phyloP scores from a whole-genome alignment of 2,888 invertebrate genomes.

The Zaprionus obscuricornis region DNA sequence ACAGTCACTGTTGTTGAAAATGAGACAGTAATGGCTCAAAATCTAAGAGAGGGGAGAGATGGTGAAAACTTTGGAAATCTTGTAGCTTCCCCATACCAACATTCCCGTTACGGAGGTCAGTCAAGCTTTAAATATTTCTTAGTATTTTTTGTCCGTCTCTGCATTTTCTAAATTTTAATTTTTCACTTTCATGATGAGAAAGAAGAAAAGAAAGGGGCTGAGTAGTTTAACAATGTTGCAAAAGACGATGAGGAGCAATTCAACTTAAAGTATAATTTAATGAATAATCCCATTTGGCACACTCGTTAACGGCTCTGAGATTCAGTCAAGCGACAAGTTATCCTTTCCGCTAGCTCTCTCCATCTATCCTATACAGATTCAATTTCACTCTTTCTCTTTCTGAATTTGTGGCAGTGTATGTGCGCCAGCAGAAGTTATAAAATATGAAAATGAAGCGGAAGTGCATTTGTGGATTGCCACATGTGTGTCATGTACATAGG shows the following conservation, averaged over 20 bases:
- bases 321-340: constrained; percentile 44
- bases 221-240: constrained; percentile 65
- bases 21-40: constrained; percentile 73
- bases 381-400: constrained; percentile 1
- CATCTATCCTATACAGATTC: too few relatives aligned
- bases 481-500: constrained; percentile 64
- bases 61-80: constrained; percentile 13
- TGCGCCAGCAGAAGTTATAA: constrained; percentile 69
- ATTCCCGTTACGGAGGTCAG: constrained; percentile 31
- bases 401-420: constrained; percentile 11
- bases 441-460: constrained; percentile 81
- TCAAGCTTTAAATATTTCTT: constrained; percentile 34
- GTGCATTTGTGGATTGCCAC: constrained; percentile 79
- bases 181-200: neutral
- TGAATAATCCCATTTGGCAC: constrained; percentile 81
- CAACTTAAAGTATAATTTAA: constrained; percentile 81
- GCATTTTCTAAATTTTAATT: neutral
- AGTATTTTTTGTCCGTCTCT: neutral
- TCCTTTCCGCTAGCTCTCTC: neutral
- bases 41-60: constrained; percentile 59
- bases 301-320: constrained; percentile 47
- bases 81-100: constrained; percentile 11
- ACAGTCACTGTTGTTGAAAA: constrained; percentile 72
- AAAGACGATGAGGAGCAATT: constrained; percentile 65
- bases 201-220: neutral